phyloP scores from a whole-genome alignment of 2,797 vertebrate species.

The Momotus momota region DNA sequence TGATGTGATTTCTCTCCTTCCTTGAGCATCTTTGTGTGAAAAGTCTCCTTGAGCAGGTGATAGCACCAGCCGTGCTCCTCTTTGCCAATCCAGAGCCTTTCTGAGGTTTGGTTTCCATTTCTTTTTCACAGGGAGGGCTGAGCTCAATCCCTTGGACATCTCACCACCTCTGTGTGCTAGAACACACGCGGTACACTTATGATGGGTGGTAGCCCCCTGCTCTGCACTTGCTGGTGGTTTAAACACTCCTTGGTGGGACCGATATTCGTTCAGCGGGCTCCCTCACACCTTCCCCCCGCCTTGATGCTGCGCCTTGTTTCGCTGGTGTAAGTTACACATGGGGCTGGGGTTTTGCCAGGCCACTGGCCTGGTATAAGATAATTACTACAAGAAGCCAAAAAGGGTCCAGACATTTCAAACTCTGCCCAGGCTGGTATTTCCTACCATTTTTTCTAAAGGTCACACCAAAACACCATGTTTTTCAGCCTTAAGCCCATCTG shows the following conservation, averaged over 20 bases:
- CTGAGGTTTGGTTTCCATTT: neutral
- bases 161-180: neutral
- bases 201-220: neutral
- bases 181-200: rapidly evolving
- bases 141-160: rapidly evolving
- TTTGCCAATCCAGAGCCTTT: neutral
- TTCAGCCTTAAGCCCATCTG: neutral
- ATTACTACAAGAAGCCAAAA: neutral
- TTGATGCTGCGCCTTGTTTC: neutral
- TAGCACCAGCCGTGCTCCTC: neutral
- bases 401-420: neutral
- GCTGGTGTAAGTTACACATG: neutral
- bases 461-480: neutral
- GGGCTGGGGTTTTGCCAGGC: neutral
- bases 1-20: neutral
- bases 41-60: neutral
- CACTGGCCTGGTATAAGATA: neutral
- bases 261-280: neutral
- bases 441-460: neutral
- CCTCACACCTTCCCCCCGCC: neutral
- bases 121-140: neutral
- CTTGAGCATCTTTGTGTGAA: too few species aligned
- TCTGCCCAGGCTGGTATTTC: neutral
- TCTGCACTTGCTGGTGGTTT: neutral
- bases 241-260: neutral